Percentiles rank a stretch among this genome's conserved stretches.
Evolutionary conservation across 1,140 invertebrate genomes (phyloP).

Genomic region (Papilio xuthus): DNA sequence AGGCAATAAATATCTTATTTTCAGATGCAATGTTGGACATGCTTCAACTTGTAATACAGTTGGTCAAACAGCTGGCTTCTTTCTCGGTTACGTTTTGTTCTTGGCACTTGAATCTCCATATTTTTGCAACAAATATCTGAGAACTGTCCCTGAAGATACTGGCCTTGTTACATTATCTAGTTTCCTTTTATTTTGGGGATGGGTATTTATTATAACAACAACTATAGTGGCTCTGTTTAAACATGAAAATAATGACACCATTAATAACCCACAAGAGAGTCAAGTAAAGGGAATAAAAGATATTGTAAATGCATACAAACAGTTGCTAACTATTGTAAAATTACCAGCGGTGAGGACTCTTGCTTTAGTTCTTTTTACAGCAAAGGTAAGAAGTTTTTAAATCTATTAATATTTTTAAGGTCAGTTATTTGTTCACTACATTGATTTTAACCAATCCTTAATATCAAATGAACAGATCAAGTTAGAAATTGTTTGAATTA

Average conservation of each 20-base stretch:
- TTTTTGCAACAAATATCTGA: conserved; percentile 97
- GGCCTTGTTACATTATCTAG: conserved; percentile 94
- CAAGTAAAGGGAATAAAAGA: conserved; percentile 71
- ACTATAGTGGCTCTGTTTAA: conserved; percentile 95
- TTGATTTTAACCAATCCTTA: no score
- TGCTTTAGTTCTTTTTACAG: conserved; percentile 92
- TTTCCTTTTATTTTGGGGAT: conserved; percentile 98
- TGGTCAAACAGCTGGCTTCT: conserved; percentile 98
- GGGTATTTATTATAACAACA: conserved; percentile 95
- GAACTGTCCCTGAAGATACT: conserved; percentile 85
- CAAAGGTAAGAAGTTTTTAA: conserved; percentile 86
- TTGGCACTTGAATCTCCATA: conserved; percentile 97
- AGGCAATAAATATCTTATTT: conserved; percentile 47
- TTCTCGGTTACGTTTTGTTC: conserved; percentile 98
- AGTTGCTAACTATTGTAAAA: conserved; percentile 92
- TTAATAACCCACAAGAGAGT: conserved; percentile 51
- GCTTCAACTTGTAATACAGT: conserved; percentile 99
- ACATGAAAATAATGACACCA: conserved; percentile 85
- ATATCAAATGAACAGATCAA: no score
- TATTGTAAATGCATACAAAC: conserved; percentile 91
- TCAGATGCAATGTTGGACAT: conserved; percentile 96
- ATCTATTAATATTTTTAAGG: conserved; percentile 4
- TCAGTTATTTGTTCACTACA: conserved; percentile 9
- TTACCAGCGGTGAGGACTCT: conserved; percentile 91
- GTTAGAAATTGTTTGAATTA: no score